Base-by-base conservation (phyloP, 2,888 invertebrate genomes). In the Linnaemya tessellans region DNA sequence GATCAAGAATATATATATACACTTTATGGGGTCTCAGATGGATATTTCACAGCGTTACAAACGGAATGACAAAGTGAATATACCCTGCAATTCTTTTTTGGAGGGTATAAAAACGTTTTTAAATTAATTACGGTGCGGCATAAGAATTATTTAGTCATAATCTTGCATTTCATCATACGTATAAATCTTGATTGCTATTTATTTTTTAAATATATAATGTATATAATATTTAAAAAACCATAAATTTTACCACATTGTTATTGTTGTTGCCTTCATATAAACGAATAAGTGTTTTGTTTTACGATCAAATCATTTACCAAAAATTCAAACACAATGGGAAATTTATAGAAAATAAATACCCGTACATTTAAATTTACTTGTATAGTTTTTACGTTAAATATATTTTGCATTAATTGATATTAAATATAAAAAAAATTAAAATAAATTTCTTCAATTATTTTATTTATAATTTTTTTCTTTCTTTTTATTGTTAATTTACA, bases 401-500 rank as follows among this genome's bases (percentile, higher is more conserved):
- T 46, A 51, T 89, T 90, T 89, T 84, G 87, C 86, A 87, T 89
- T 88, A 87, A 88, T 90, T 65, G 10, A 68, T 70, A 56, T 30
- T 70, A 54, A 65, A 56, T 41, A 41, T 41, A 62, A 68, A 70
- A 13, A 41, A 79, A 62, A 56, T 25, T 13, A 8, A 20, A 56
- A 41, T 41, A 43, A 43, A 64, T 54, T 78, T 15, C 49, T 56
- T 60, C 77, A 60, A 81, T 73, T 84, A 46, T 78, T 81, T 80
- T 46, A 80, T 80, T 86, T 84, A 65, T 84, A 78, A 77, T 84
- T 86, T 80, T 65, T 77, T 85, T 84, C 43, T 87, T 84, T 88
- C 84, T 88, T 86, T 89, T 86, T 85, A 70, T 83, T 87, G 71
- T 87, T 88, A 87, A 81, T 87, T 90, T 90, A 90, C 90, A 90